Base-by-base conservation (phyloP, 2,797 vertebrate genomes). In the Melopsittacus undulatus region DNA sequence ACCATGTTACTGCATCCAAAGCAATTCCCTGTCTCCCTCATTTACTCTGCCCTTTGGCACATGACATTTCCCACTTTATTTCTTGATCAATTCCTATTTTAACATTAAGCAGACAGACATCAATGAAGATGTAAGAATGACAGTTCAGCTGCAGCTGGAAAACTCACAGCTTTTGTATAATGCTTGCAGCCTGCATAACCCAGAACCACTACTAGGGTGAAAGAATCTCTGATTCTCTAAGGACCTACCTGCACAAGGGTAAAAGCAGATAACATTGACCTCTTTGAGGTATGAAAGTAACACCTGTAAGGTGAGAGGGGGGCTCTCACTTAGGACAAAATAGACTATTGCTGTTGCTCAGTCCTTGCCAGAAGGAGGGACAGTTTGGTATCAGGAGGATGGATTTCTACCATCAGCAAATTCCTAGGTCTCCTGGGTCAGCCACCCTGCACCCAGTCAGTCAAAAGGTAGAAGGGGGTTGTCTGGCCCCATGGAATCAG, bases 371-470 rank as follows among this genome's bases (percentile, higher is more conserved):
- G 30, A 64, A 75, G 24, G 3, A 13, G 59, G 76, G 24, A 40
- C 20, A n/a, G 24, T 38, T 76, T 0, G 0, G 8, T 51, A 12
- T 62, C 42, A 75, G 45, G 46, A 78, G 49, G 49, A 49, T 8
- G 2, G 62, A 75, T 77, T 79, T 56, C 49, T 42, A 13, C 56
- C 1, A 5, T 83, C 79, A 91, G 85, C 80, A 95, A 78, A 90
- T 79, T 90, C 92, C 80, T 64, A 38, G 16, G 32, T 54, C 34
- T 77, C 38, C 68, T 57, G 40, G 52, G 42, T 49, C 79, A 72
- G 32, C n/a, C 57, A 75, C 30, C 54, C 38, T 0, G 1, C 0
- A 0, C 29, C 29, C 4, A 1, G 67, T 43, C 87, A 92, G 70
- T 36, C 32, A 67, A 68, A 84, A 90, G 56, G 68, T 36, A 72